phyloP scores from a whole-genome alignment of 2,797 vertebrate species.

The Triplophysa yarkandensis region DNA sequence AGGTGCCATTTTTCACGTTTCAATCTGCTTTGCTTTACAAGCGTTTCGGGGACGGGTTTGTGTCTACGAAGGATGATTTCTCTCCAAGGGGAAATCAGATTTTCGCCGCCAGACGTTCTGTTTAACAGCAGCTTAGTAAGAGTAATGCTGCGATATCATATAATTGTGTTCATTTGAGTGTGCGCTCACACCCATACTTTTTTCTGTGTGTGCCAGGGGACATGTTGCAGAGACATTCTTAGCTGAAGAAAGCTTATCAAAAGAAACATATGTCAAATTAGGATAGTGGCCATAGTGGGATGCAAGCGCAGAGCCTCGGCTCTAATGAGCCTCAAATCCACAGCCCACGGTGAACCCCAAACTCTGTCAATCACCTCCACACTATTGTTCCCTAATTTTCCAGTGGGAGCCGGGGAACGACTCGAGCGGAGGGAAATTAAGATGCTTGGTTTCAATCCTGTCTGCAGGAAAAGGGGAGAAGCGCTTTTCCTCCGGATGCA shows the following conservation, averaged over 20 bases:
- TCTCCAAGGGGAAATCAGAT: constrained; percentile 67
- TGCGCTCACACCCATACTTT: not conserved
- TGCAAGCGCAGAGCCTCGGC: constrained; percentile 51
- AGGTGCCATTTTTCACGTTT: constrained; percentile 73
- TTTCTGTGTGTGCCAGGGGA: constrained; percentile 23
- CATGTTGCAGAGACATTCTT: constrained; percentile 47
- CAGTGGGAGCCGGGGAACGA: constrained; percentile 3
- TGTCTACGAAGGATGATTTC: constrained; percentile 67
- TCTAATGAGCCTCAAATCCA: constrained; percentile 55
- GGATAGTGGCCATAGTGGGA: constrained; percentile 52
- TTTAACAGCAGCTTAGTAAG: constrained; percentile 66
- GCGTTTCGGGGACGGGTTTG: constrained; percentile 63
- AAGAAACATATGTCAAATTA: constrained; percentile 62
- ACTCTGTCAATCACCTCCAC: constrained; percentile 50
- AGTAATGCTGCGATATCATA: constrained; percentile 60
- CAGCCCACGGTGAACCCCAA: constrained; percentile 36
- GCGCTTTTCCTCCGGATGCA: constrained; percentile 53
- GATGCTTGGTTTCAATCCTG: constrained; percentile 35
- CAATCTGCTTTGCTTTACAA: constrained; percentile 69
- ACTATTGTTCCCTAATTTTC: constrained; percentile 31
- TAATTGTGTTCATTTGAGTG: constrained; percentile 35
- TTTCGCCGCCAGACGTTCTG: constrained; percentile 63
- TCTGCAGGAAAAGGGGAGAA: constrained; percentile 47
- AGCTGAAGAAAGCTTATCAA: constrained; percentile 58
- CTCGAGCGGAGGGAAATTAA: constrained; percentile 15